These are phyloP conservation scores for Prionailurus bengalensis DNA, from an alignment of 2,113 vertebrate species.

Conservation along the genomic window DNA sequence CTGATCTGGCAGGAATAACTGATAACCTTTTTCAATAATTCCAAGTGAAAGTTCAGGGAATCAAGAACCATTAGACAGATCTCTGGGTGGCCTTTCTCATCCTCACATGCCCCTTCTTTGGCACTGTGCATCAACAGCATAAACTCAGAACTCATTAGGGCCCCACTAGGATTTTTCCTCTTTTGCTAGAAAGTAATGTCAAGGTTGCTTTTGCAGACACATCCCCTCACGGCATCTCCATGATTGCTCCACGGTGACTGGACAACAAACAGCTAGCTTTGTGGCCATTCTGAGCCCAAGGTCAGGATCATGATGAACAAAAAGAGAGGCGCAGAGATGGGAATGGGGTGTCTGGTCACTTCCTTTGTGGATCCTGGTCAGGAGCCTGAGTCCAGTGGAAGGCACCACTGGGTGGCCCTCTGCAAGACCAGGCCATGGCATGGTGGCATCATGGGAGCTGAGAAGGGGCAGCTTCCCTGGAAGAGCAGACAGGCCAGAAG, in stretches of 20 bases:
- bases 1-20: neutral
- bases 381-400: neutral
- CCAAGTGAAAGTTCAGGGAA: neutral
- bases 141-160: neutral
- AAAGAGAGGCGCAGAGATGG: neutral
- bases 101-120: too few relatives aligned
- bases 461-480: neutral
- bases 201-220: neutral
- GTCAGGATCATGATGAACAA: neutral
- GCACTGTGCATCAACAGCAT: too few relatives aligned
- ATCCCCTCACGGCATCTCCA: neutral
- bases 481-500: fast-evolving
- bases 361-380: neutral
- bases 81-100: fast-evolving
- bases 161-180: neutral
- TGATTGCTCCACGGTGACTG: neutral
- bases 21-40: neutral
- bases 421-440: neutral
- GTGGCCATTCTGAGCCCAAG: neutral
- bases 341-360: neutral
- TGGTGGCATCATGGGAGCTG: neutral
- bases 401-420: too few relatives aligned
- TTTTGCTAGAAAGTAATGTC: neutral
- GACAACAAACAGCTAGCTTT: neutral
- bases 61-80: neutral